Evolutionary conservation across 2,113 vertebrate species (phyloP).

Genomic region (Triplophysa dalaica): DNA sequence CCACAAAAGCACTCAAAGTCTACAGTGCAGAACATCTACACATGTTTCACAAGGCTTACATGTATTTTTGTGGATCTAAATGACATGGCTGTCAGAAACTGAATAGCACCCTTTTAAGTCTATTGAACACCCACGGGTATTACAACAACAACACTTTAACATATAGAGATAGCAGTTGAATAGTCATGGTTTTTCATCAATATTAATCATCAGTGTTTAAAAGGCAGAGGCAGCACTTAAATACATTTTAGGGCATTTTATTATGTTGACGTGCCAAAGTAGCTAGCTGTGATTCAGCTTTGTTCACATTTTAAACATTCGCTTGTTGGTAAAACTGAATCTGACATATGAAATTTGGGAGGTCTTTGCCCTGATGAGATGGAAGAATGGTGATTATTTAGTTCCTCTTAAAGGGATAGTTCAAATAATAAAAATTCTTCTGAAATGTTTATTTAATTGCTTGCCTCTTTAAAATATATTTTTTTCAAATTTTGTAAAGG

Average conservation of each 20-base stretch:
- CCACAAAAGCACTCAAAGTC: background rate
- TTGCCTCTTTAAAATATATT: too few species aligned
- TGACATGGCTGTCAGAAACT: constrained; percentile 8
- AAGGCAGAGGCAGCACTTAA: constrained; percentile 7
- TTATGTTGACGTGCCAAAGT: constrained; percentile 26
- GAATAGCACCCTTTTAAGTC: constrained; percentile 22
- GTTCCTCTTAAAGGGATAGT: too few species aligned
- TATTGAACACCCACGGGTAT: constrained; percentile 23
- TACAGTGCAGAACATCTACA: constrained; percentile 9
- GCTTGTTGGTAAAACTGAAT: background rate
- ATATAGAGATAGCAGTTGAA: constrained; percentile 11
- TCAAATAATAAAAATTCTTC: too few species aligned
- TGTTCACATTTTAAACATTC: constrained; percentile 12
- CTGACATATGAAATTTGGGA: background rate
- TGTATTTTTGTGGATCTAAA: constrained; percentile 34
- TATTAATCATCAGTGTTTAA: constrained; percentile 39
- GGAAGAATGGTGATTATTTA: too few species aligned
- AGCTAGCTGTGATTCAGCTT: constrained; percentile 16
- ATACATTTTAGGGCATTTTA: constrained; percentile 13
- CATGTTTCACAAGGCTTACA: background rate
- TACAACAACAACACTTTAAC: constrained; percentile 30
- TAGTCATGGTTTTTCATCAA: constrained; percentile 18
- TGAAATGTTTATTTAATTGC: too few species aligned
- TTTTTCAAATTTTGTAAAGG: too few species aligned
- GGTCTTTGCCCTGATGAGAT: too few species aligned